phyloP scores from a whole-genome alignment of 2,797 vertebrate genomes.

The Squalus acanthias region DNA sequence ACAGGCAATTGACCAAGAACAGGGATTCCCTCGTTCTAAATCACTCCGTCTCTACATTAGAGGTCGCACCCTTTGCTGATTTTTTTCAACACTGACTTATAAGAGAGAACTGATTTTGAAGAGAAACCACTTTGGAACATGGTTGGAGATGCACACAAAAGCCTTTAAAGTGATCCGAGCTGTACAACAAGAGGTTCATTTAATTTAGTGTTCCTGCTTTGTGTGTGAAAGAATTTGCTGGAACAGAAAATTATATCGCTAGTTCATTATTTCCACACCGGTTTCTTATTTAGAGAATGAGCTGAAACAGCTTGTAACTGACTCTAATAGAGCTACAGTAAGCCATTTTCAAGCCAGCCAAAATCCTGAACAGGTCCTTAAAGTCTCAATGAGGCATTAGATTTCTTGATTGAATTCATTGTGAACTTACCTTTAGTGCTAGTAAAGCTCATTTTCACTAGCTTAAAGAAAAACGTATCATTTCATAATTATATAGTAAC shows the following conservation, averaged over 20 bases:
- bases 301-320: not conserved
- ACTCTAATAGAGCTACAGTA: not conserved
- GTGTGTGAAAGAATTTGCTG: not conserved
- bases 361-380: not conserved
- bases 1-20: not conserved
- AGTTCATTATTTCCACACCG: slow-evolving; percentile 27
- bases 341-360: not conserved
- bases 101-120: slow-evolving; percentile 4
- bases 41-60: not conserved
- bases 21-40: slow-evolving; percentile 21
- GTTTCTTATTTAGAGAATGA: not conserved
- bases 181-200: not conserved
- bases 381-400: not conserved
- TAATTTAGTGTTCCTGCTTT: not conserved
- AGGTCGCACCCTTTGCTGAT: not conserved
- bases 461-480: not conserved
- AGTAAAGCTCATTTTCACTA: not conserved
- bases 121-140: not conserved
- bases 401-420: not conserved
- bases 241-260: slow-evolving; percentile 8
- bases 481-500: not conserved
- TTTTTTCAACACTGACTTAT: not conserved
- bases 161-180: not conserved
- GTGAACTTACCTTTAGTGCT: not conserved
- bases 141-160: not conserved